Conservation (phyloP, 2,113 vertebrate species). For the Syngnathoides biaculeatus region DNA sequence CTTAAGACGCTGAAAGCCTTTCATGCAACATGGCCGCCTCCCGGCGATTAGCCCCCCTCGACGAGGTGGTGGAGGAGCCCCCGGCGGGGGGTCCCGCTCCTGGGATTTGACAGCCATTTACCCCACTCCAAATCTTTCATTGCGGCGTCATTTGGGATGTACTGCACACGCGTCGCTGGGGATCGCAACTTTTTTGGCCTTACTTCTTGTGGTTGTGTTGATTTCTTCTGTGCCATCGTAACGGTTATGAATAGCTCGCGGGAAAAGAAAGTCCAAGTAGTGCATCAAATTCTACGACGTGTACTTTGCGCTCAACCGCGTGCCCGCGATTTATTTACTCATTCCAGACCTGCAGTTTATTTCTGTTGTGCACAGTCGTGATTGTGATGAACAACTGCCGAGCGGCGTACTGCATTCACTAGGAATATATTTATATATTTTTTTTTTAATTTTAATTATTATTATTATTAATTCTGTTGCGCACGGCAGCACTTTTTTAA, state of each 20-base stretch:
- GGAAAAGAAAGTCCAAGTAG: too few relatives aligned
- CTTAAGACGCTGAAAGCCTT: constrained; percentile 75
- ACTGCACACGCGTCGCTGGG: background rate
- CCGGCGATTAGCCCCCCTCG: constrained; percentile 67
- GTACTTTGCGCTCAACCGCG: too few relatives aligned
- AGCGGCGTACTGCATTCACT: background rate
- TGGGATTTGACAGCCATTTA: constrained; percentile 29
- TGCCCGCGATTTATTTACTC: too few relatives aligned
- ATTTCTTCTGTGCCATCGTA: background rate
- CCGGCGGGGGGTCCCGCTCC: constrained; percentile 61
- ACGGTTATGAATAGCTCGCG: background rate
- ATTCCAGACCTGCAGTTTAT: background rate
- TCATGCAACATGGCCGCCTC: constrained; percentile 59
- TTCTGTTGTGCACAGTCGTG: background rate
- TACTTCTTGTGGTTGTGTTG: background rate
- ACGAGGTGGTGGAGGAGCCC: constrained; percentile 43
- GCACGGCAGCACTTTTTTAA: background rate
- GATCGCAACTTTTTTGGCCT: background rate
- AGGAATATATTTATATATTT: too few relatives aligned
- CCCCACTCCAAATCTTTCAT: constrained; percentile 24
- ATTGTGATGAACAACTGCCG: background rate
- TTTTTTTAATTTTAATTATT: too few relatives aligned
- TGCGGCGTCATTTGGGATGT: constrained; percentile 15
- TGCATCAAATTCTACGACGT: background rate
- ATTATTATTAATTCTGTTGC: background rate